Conservation (phyloP, 2,888 invertebrate species). For the Balanococcus diminutus region DNA sequence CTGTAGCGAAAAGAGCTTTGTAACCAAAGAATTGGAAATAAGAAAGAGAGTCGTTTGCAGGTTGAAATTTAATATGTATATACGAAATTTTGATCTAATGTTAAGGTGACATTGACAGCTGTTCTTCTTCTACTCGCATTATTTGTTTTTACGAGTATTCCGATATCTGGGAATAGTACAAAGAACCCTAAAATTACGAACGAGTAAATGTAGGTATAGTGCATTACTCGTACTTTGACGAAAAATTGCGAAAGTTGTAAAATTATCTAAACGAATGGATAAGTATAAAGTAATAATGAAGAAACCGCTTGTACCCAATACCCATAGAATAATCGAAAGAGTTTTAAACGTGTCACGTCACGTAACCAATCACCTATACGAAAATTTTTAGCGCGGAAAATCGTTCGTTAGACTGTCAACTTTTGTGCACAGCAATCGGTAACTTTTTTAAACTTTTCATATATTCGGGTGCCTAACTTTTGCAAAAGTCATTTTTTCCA, state of each 20-base stretch:
- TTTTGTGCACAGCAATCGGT: not conserved
- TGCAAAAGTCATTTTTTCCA: conserved; percentile 11
- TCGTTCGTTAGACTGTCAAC: not conserved
- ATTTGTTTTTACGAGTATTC: not conserved
- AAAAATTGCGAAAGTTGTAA: not conserved
- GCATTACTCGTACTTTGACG: not conserved
- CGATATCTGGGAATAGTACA: not conserved
- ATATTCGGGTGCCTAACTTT: conserved; percentile 18
- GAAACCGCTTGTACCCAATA: conserved; percentile 7
- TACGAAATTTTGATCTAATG: not conserved
- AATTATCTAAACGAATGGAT: conserved; percentile 2
- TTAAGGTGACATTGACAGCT: not conserved
- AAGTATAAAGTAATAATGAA: not conserved
- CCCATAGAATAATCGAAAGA: not conserved
- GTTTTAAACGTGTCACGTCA: conserved; percentile 12
- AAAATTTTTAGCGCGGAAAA: conserved; percentile 2
- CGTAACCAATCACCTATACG: conserved; percentile 24
- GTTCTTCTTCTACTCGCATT: not conserved
- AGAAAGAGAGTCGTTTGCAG: not conserved
- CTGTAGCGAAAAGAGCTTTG: not conserved
- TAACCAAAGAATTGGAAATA: conserved; percentile 1
- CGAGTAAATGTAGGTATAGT: not conserved
- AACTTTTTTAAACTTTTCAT: conserved; percentile 6
- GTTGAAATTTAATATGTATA: not conserved
- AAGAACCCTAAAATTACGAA: not conserved